A percentile compares a stretch with the other conserved stretches of the same genome.
These are phyloP conservation scores for Eristalinus sepulchralis DNA, from an alignment of 2,888 invertebrate species.

Conservation along the genomic window DNA sequence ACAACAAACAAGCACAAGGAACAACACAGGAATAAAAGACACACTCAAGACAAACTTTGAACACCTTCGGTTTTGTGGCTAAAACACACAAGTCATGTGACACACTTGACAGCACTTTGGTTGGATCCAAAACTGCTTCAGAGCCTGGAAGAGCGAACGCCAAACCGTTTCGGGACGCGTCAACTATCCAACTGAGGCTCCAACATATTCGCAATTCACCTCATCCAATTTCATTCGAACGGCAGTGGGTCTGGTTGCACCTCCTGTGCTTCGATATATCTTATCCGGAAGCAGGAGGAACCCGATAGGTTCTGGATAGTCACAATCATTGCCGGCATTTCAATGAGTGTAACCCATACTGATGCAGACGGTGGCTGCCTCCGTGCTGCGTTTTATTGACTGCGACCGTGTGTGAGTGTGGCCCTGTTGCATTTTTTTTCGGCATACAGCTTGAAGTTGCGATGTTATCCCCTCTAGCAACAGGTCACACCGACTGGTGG, in stretches of 20 bases:
- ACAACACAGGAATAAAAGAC: background rate
- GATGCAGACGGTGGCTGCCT: background rate
- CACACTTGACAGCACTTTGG: constrained; percentile 24
- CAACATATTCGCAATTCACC: constrained; percentile 72
- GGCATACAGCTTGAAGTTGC: background rate
- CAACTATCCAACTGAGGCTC: constrained; percentile 80
- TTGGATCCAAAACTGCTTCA: constrained; percentile 50
- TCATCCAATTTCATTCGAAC: constrained; percentile 71
- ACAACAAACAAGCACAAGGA: background rate
- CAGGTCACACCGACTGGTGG: constrained; percentile 57
- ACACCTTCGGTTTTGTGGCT: background rate
- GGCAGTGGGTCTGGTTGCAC: constrained; percentile 36
- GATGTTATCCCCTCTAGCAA: constrained; percentile 60
- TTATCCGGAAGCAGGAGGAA: constrained; percentile 69
- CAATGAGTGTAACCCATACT: constrained; percentile 30
- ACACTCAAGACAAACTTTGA: background rate
- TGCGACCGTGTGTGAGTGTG: background rate
- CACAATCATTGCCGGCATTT: constrained; percentile 61
- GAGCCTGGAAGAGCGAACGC: constrained; percentile 73
- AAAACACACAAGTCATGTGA: constrained; percentile 17
- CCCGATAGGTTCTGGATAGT: constrained; percentile 68
- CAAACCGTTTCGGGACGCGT: constrained; percentile 80
- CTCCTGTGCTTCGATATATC: constrained; percentile 48
- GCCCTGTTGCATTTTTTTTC: constrained; percentile 63
- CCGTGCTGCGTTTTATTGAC: background rate